Conservation (phyloP, 2,797 vertebrate genomes). For the Spheniscus humboldti region DNA sequence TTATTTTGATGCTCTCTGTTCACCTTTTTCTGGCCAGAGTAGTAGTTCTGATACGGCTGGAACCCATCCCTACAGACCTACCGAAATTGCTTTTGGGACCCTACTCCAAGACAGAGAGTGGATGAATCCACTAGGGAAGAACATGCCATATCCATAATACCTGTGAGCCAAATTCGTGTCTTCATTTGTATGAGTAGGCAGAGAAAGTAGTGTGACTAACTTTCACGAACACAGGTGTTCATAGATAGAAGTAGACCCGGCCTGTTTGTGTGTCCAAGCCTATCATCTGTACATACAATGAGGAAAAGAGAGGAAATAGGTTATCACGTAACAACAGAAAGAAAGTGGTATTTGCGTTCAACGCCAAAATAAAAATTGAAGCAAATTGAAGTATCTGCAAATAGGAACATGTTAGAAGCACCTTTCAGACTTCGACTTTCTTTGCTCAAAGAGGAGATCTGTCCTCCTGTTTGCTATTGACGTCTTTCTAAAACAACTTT, state of each 20-base stretch:
- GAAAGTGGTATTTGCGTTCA: neutral
- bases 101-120: neutral
- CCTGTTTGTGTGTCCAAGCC: neutral
- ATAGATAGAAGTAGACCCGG: neutral
- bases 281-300: neutral
- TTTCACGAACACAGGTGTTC: neutral
- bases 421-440: neutral
- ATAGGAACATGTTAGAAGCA: neutral
- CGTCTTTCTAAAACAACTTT: constrained; percentile 22
- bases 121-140: neutral
- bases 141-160: neutral
- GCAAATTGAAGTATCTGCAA: neutral
- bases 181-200: neutral
- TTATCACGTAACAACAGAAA: neutral
- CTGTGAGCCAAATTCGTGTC: neutral
- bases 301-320: neutral
- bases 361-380: neutral
- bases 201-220: neutral
- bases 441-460: neutral
- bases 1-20: neutral
- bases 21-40: neutral
- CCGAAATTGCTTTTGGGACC: neutral
- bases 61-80: neutral
- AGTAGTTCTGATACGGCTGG: neutral
- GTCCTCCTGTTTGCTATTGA: neutral